A percentile compares a stretch with the other conserved stretches of the same genome.
Conservation (phyloP, 2,888 invertebrate species). For the Rhingia campestris region DNA sequence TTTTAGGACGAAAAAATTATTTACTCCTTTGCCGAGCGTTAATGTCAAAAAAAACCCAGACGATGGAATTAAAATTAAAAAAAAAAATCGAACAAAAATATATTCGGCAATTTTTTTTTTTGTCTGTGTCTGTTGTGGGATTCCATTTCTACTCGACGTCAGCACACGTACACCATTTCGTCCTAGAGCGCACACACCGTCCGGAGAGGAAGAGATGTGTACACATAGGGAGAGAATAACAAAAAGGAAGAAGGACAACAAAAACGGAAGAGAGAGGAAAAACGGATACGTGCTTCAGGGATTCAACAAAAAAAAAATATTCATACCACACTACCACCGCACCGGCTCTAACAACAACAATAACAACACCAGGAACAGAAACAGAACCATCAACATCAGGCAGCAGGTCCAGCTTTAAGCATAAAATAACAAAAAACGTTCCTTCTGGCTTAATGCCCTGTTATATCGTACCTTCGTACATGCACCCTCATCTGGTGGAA, state of each 20-base stretch:
- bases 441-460: conserved; percentile 10
- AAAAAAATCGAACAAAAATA: not conserved
- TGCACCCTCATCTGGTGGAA: conserved; percentile 8
- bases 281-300: conserved; percentile 51
- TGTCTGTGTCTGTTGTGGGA: conserved; percentile 53
- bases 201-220: conserved; percentile 7
- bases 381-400: conserved; percentile 19
- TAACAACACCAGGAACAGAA: conserved; percentile 9
- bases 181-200: conserved; percentile 66
- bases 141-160: conserved; percentile 70
- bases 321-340: conserved; percentile 5
- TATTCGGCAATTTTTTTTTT: conserved; percentile 12
- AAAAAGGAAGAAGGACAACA: conserved; percentile 1
- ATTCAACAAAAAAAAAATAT: conserved; percentile 26
- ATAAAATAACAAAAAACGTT: conserved; percentile 28
- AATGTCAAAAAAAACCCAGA: conserved; percentile 57
- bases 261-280: conserved; percentile 28
- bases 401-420: not conserved
- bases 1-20: conserved; percentile 36
- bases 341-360: not conserved
- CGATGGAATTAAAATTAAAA: conserved; percentile 56
- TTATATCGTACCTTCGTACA: conserved; percentile 32
- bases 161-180: conserved; percentile 71
- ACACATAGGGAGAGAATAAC: conserved; percentile 8
- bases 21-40: conserved; percentile 42